These are phyloP conservation scores for Drosophila greeni DNA, from an alignment of 2,888 invertebrate genomes.

Conservation along the genomic window DNA sequence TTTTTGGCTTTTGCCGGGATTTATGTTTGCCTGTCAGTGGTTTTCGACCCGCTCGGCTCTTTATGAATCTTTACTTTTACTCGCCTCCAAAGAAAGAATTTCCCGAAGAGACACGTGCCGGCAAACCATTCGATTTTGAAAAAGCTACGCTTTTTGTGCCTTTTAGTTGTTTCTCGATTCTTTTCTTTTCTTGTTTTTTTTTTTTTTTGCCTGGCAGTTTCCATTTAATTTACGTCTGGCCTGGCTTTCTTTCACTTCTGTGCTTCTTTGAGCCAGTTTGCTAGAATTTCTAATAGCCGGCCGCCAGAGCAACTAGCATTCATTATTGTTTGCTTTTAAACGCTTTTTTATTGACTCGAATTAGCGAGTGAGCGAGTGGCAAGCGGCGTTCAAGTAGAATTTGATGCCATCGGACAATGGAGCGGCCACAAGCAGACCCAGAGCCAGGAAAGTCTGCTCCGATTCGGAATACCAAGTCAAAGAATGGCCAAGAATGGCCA, in stretches of 20 bases:
- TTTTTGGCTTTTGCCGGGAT: constrained; percentile 47
- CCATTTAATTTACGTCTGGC: constrained; percentile 57
- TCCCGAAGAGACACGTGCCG: constrained; percentile 58
- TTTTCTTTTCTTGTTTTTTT: constrained; percentile 41
- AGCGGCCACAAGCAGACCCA: constrained; percentile 7
- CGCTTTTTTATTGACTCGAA: constrained; percentile 67
- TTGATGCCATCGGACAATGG: constrained; percentile 58
- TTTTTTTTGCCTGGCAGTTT: constrained; percentile 40
- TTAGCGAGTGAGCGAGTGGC: constrained; percentile 37
- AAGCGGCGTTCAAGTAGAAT: constrained; percentile 63
- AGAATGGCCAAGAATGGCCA: constrained; percentile 36
- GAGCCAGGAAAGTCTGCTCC: constrained; percentile 49
- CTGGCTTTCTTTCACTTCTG: constrained; percentile 59
- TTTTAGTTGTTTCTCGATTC: constrained; percentile 4
- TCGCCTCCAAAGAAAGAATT: constrained; percentile 49
- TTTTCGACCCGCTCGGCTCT: constrained; percentile 51
- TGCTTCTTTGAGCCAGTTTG: constrained; percentile 58
- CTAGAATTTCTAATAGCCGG: constrained; percentile 60
- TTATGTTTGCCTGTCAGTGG: constrained; percentile 63
- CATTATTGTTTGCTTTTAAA: constrained; percentile 49
- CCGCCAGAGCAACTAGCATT: constrained; percentile 29
- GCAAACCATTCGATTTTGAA: constrained; percentile 51
- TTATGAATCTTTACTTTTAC: constrained; percentile 64
- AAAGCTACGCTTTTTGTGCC: constrained; percentile 29
- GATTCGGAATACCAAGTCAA: constrained; percentile 39